Percentiles rank a stretch among this genome's conserved stretches.
Evolutionary conservation across 2,113 vertebrate species (phyloP).

Genomic region (Eolophus roseicapilla): DNA sequence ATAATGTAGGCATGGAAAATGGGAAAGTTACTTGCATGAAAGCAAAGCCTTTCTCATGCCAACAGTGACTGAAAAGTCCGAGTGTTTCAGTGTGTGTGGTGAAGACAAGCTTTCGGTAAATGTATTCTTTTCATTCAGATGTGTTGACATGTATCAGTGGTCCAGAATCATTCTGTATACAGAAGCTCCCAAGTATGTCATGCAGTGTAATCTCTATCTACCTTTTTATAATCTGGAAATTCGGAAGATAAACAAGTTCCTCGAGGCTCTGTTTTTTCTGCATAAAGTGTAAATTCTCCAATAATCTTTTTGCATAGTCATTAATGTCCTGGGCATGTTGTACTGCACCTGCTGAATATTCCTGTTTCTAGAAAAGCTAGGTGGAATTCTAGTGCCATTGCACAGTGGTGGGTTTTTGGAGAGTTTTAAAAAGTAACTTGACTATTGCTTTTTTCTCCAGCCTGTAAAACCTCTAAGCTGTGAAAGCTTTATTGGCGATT

Average conservation of each 20-base stretch:
- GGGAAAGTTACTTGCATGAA: not conserved
- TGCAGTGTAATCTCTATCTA: not conserved
- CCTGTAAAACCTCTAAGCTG: not conserved
- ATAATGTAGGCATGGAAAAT: not conserved
- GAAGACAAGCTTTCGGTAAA: not conserved
- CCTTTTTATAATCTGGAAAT: not conserved
- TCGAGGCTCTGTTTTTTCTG: not conserved
- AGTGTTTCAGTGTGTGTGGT: not conserved
- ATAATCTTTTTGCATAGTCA: not conserved
- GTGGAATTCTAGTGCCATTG: not conserved
- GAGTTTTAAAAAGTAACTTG: not conserved
- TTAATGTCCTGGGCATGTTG: not conserved
- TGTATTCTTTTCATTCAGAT: not conserved
- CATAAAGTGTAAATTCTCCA: not conserved
- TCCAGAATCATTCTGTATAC: not conserved
- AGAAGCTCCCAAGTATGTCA: not conserved
- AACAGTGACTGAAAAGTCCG: not conserved
- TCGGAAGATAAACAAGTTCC: not conserved
- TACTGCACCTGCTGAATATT: not conserved
- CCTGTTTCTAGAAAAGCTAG: not conserved
- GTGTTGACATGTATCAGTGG: not conserved
- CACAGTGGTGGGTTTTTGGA: not conserved
- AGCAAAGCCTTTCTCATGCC: not conserved
- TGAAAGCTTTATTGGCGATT: slow-evolving; percentile 29
- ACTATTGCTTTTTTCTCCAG: not conserved